phyloP scores from a whole-genome alignment of 2,113 vertebrate species.

The Choloepus hoffmanni region DNA sequence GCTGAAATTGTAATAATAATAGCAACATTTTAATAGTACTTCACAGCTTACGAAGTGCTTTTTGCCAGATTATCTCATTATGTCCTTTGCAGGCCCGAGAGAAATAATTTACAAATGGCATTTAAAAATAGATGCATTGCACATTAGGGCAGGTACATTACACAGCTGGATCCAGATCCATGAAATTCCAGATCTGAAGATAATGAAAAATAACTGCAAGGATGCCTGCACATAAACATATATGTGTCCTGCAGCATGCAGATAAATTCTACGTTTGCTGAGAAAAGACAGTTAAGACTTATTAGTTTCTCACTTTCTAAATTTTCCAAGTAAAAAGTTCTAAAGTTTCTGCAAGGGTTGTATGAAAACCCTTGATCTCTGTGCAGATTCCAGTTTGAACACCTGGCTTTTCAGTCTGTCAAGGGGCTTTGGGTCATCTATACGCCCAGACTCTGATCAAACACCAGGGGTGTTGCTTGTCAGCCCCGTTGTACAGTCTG shows the following conservation, averaged over 20 bases:
- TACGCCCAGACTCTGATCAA: background rate
- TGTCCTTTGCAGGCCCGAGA: conserved; percentile 55
- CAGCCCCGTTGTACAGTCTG: background rate
- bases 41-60: conserved; percentile 65
- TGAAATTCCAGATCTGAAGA: background rate
- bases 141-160: conserved; percentile 62
- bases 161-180: conserved; percentile 28
- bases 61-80: conserved; percentile 68
- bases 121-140: conserved; percentile 58
- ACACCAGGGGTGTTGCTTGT: background rate
- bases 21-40: conserved; percentile 54
- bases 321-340: background rate
- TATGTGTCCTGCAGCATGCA: background rate
- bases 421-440: background rate
- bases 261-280: background rate
- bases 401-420: background rate
- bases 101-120: conserved; percentile 68
- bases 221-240: background rate
- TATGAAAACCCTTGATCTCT: background rate
- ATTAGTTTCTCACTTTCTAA: background rate
- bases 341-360: background rate
- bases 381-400: background rate
- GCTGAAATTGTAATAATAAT: conserved; percentile 64
- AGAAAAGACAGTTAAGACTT: background rate
- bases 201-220: background rate